phyloP scores from a whole-genome alignment of 1,140 invertebrate species.

The Neodiprion lecontei region DNA sequence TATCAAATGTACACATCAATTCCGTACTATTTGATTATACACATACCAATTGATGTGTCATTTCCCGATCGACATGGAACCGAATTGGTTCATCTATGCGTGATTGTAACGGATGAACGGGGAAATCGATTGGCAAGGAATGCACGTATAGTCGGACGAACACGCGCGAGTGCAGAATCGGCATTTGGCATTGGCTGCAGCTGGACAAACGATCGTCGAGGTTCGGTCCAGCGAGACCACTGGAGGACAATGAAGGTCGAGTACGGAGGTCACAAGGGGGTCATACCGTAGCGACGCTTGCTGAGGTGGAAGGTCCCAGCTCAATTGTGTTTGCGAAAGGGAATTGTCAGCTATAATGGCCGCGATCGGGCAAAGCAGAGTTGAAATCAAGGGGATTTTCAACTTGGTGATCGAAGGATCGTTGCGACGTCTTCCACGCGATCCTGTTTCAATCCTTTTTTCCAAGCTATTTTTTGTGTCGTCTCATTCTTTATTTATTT shows the following conservation, averaged over 20 bases:
- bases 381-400: neutral
- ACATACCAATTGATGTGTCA: neutral
- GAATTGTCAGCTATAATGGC: conserved; percentile 3
- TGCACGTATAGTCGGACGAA: neutral
- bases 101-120: neutral
- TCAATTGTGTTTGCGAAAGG: neutral
- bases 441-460: neutral
- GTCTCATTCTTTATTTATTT: too few relatives aligned
- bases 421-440: too few relatives aligned
- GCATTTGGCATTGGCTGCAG: neutral
- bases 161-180: neutral
- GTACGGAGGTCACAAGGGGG: neutral
- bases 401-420: neutral
- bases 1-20: neutral
- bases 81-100: neutral
- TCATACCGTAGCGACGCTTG: neutral
- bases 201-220: neutral
- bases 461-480: neutral
- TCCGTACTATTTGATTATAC: too few relatives aligned
- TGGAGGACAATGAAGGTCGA: neutral
- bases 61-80: neutral
- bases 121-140: neutral
- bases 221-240: neutral
- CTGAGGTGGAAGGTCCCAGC: neutral
- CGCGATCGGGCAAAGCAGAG: neutral